phyloP scores from a whole-genome alignment of 1,140 invertebrate species.

The Eriocheir sinensis region DNA sequence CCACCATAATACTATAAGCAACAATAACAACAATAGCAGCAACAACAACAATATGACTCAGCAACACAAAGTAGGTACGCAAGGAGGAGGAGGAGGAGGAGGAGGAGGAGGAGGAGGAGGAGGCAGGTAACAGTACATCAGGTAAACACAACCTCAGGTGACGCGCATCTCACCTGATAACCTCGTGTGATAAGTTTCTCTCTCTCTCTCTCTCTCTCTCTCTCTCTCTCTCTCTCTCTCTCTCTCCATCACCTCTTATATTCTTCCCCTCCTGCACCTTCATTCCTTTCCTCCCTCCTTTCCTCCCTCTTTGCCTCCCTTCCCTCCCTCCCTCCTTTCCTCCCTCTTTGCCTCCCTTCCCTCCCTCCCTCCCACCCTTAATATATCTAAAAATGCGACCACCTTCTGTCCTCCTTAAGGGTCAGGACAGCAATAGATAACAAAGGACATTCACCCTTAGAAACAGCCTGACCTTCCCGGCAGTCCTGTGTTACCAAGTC shows the following conservation, averaged over 20 bases:
- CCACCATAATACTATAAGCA: background rate
- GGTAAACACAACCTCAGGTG: background rate
- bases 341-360: background rate
- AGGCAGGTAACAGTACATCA: conserved; percentile 15
- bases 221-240: too few relatives aligned
- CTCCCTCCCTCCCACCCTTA: background rate
- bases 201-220: too few relatives aligned
- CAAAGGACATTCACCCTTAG: background rate
- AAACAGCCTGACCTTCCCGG: background rate
- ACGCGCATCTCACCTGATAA: background rate
- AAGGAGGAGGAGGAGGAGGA: background rate
- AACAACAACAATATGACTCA: too few relatives aligned
- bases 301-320: too few relatives aligned
- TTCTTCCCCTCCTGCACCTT: too few relatives aligned
- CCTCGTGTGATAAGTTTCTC: too few relatives aligned
- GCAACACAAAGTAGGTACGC: too few relatives aligned
- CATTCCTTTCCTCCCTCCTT: too few relatives aligned
- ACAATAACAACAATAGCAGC: background rate
- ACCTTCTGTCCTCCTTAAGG: background rate
- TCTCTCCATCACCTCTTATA: too few relatives aligned
- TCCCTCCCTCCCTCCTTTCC: background rate
- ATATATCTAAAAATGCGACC: background rate
- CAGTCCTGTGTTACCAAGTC: background rate
- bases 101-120: conserved; percentile 18
- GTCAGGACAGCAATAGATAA: background rate